Evolutionary conservation across 1,140 invertebrate genomes (phyloP).

Genomic region (Varroa destructor): DNA sequence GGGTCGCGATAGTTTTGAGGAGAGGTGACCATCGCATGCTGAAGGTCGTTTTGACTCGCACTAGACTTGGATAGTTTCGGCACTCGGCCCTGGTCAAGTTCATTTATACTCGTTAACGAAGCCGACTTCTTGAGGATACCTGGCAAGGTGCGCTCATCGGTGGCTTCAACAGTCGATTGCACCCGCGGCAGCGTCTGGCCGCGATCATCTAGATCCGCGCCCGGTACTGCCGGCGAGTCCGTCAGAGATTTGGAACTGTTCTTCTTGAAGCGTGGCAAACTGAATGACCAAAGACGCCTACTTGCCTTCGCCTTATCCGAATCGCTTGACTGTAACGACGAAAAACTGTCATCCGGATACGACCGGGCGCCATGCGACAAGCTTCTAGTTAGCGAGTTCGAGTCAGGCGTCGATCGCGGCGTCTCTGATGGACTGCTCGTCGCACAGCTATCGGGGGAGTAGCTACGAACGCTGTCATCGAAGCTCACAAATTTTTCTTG

Average conservation of each 20-base stretch:
- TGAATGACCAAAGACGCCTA: conserved; percentile 17
- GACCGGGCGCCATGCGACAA: conserved; percentile 10
- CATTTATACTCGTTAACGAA: conserved; percentile 5
- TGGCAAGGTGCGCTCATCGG: conserved; percentile 13
- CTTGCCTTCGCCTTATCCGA: conserved; percentile 23
- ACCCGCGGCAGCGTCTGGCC: conserved; percentile 18
- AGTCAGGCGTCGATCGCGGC: conserved; percentile 25
- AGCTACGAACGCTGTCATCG: conserved; percentile 24
- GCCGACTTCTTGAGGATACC: conserved; percentile 20
- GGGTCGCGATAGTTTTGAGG: conserved; percentile 24
- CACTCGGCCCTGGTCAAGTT: conserved; percentile 7
- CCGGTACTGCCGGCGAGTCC: background rate
- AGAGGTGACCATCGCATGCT: conserved; percentile 23
- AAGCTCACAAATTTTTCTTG: conserved; percentile 26
- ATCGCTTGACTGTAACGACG: background rate
- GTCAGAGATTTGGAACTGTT: conserved; percentile 15
- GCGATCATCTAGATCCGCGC: background rate
- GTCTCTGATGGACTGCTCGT: conserved; percentile 1
- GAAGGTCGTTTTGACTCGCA: conserved; percentile 9
- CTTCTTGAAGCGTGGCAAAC: conserved; percentile 24
- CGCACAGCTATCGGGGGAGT: conserved; percentile 18
- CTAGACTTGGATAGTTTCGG: conserved; percentile 11
- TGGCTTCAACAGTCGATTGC: conserved; percentile 8
- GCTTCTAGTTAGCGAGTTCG: conserved; percentile 24
- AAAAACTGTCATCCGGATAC: conserved; percentile 3